Percentiles rank a stretch among this genome's conserved stretches.
Evolutionary conservation across 2,888 invertebrate species (phyloP).

Genomic region (Thereva unica): DNA sequence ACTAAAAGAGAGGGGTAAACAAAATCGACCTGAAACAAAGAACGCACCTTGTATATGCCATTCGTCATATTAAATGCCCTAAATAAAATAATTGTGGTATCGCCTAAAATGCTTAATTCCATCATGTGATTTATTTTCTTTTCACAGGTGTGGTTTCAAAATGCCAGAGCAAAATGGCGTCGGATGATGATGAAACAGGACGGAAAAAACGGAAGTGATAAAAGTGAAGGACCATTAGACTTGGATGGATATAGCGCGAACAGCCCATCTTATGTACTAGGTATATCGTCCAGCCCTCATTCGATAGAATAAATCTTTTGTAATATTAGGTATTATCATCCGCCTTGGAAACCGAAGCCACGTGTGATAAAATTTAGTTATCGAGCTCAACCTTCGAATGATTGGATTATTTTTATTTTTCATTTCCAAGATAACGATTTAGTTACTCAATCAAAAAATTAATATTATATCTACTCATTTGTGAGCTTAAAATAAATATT

Average conservation of each 20-base stretch:
- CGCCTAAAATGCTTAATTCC: not conserved
- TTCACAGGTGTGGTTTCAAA: slow-evolving; percentile 97
- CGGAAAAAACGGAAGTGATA: slow-evolving; percentile 59
- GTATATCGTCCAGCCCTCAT: slow-evolving; percentile 55
- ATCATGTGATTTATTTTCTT: not conserved
- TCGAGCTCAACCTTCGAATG: no score
- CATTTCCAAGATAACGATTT: no score
- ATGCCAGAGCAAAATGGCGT: slow-evolving; percentile 97
- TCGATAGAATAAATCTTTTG: slow-evolving; percentile 51
- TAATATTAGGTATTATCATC: slow-evolving; percentile 26
- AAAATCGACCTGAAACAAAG: no score
- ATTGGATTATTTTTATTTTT: no score
- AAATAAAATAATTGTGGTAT: not conserved
- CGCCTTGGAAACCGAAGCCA: not conserved
- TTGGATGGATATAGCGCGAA: slow-evolving; percentile 58
- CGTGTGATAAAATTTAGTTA: no score
- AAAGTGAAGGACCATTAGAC: slow-evolving; percentile 57
- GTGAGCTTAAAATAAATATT: no score
- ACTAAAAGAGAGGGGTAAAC: no score
- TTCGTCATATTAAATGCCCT: not conserved
- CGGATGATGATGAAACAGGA: slow-evolving; percentile 90
- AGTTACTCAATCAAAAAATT: no score
- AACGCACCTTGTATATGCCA: not conserved
- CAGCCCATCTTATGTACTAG: slow-evolving; percentile 58
- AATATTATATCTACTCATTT: no score